Percentiles rank a stretch among this genome's conserved stretches.
These are phyloP conservation scores for Meandrusa payeni DNA, from an alignment of 2,888 invertebrate species.

Conservation along the genomic window DNA sequence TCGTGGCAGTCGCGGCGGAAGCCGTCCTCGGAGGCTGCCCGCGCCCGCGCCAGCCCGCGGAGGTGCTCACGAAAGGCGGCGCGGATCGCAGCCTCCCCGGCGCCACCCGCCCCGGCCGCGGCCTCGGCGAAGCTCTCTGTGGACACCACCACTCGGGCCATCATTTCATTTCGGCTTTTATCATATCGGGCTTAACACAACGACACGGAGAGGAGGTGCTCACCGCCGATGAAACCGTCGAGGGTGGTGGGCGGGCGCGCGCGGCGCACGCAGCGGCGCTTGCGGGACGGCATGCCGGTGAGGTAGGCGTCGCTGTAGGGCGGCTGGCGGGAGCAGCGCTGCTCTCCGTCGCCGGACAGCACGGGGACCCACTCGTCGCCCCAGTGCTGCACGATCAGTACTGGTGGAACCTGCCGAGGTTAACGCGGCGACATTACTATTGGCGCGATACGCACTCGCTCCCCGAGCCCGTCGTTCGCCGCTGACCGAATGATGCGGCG, in stretches of 20 bases:
- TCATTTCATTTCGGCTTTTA: not conserved
- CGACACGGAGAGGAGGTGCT: not conserved
- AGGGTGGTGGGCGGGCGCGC: slow-evolving; percentile 50
- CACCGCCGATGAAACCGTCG: slow-evolving; percentile 53
- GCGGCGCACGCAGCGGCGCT: slow-evolving; percentile 86
- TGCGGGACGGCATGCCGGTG: slow-evolving; percentile 93
- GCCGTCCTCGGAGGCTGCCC: slow-evolving; percentile 44
- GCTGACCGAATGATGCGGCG: no score
- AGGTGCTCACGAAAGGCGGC: slow-evolving; percentile 53
- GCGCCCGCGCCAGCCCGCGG: slow-evolving; percentile 43
- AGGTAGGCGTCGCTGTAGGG: slow-evolving; percentile 94
- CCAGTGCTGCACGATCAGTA: slow-evolving; percentile 70
- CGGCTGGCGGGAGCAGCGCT: slow-evolving; percentile 83
- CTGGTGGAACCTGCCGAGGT: slow-evolving; percentile 50
- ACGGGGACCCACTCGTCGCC: slow-evolving; percentile 89
- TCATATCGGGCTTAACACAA: not conserved
- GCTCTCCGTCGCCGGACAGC: slow-evolving; percentile 88
- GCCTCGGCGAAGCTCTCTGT: slow-evolving; percentile 53
- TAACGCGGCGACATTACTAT: no score
- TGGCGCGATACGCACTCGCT: no score
- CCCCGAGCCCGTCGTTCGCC: no score
- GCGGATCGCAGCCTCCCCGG: slow-evolving; percentile 38
- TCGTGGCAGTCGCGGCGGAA: no score
- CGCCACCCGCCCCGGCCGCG: slow-evolving; percentile 30
- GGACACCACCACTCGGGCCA: not conserved